phyloP scores from a whole-genome alignment of 2,888 invertebrate species.

The Belgica antarctica region DNA sequence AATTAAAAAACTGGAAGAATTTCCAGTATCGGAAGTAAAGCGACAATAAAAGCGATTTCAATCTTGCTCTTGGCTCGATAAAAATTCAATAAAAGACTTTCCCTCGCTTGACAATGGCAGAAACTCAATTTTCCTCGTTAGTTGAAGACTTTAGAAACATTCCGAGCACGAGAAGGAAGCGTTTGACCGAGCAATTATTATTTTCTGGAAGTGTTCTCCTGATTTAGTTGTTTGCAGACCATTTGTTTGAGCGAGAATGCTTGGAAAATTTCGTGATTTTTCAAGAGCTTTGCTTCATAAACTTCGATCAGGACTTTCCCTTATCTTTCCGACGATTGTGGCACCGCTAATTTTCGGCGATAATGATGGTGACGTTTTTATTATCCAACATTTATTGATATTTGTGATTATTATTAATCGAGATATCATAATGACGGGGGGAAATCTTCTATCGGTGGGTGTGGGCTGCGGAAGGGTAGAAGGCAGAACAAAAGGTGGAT shows the following conservation, averaged over 20 bases:
- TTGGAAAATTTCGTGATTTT: no score
- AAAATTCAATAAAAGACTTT: slow-evolving; percentile 19
- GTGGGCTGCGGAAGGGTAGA: not conserved
- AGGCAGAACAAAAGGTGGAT: slow-evolving; percentile 9
- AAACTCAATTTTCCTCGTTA: slow-evolving; percentile 10
- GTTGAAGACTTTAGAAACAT: not conserved
- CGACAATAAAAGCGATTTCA: not conserved
- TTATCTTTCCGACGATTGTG: no score
- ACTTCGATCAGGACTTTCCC: no score
- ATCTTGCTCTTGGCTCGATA: slow-evolving; percentile 13
- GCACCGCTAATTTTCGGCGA: no score
- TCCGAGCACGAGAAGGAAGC: not conserved
- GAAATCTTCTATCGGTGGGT: not conserved
- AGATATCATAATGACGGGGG: not conserved
- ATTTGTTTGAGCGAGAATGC: no score
- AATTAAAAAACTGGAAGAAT: slow-evolving; percentile 12
- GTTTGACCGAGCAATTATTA: slow-evolving; percentile 9
- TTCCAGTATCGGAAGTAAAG: not conserved
- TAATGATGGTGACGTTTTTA: not conserved
- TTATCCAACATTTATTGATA: slow-evolving; percentile 7
- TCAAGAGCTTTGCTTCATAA: no score
- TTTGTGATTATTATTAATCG: slow-evolving; percentile 24
- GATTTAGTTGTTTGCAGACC: no score
- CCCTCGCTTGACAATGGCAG: not conserved
- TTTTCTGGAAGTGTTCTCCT: slow-evolving; percentile 1